Conservation (phyloP, 2,113 vertebrate genomes). For the Cromileptes altivelis region DNA sequence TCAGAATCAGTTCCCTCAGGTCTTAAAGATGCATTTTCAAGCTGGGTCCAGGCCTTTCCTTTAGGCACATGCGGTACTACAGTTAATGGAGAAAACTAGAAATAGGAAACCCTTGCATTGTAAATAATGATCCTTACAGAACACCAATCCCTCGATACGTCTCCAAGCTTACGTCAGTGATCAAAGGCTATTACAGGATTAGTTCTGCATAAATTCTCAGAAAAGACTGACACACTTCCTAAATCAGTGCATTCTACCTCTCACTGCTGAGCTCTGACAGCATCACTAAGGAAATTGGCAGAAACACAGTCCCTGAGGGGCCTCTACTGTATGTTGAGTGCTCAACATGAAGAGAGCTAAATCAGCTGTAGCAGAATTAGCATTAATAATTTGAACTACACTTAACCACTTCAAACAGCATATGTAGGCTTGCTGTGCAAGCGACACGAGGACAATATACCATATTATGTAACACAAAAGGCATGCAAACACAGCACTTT, state of each 20-base stretch:
- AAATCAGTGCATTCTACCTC: conserved; percentile 31
- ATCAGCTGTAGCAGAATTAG: conserved; percentile 61
- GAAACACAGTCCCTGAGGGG: conserved; percentile 33
- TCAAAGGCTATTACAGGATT: conserved; percentile 67
- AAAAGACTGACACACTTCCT: conserved; percentile 63
- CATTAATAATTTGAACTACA: conserved; percentile 60
- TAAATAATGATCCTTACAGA: conserved; percentile 26
- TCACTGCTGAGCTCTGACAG: conserved; percentile 33
- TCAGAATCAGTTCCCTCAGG: not conserved
- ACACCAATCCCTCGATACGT: conserved; percentile 54
- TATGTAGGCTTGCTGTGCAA: conserved; percentile 28
- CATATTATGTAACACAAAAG: conserved; percentile 54
- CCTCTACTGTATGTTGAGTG: conserved; percentile 35
- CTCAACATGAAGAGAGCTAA: conserved; percentile 63
- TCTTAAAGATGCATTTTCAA: not conserved
- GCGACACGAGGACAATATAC: conserved; percentile 28
- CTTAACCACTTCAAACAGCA: conserved; percentile 52
- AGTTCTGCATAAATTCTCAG: conserved; percentile 57
- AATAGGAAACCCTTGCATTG: conserved; percentile 1
- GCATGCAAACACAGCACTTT: conserved; percentile 17
- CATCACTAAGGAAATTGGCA: conserved; percentile 53
- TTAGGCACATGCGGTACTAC: not conserved
- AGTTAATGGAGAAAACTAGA: not conserved
- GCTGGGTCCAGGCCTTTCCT: not conserved
- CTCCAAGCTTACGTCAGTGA: conserved; percentile 48